Evolutionary conservation across 2,888 invertebrate genomes (phyloP).

Genomic region (Xestia xanthographa): DNA sequence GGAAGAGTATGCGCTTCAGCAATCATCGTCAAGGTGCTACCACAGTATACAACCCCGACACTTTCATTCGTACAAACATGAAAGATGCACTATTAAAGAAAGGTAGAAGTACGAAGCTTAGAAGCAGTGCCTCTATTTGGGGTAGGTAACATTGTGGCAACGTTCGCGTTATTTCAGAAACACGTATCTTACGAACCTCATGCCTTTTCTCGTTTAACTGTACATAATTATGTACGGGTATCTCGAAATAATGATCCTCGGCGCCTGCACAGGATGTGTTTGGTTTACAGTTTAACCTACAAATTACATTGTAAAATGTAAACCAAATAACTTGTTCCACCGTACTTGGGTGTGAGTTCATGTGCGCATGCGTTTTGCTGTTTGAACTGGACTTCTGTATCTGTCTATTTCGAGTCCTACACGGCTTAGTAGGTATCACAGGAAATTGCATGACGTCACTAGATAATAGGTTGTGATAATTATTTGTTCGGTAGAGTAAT

Average conservation of each 20-base stretch:
- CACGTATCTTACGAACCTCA: neutral
- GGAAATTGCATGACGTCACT: constrained; percentile 5
- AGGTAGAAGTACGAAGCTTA: neutral
- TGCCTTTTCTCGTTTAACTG: neutral
- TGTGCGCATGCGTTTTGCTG: neutral
- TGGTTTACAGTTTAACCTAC: too few species aligned
- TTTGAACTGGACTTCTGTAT: neutral
- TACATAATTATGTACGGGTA: too few species aligned
- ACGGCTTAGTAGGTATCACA: neutral
- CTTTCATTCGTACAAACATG: neutral
- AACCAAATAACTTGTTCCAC: too few species aligned
- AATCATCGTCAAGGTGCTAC: neutral
- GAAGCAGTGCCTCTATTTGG: neutral
- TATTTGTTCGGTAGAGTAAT: neutral
- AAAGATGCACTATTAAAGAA: neutral
- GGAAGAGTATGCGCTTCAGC: neutral
- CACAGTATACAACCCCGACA: neutral
- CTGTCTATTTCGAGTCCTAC: too few species aligned
- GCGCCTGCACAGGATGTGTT: neutral
- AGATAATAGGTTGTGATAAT: neutral
- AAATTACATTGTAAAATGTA: too few species aligned
- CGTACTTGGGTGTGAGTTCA: neutral
- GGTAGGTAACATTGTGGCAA: neutral
- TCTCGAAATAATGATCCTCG: neutral
- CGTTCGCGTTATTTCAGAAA: neutral